These are phyloP conservation scores for Pteronotus mesoamericanus DNA, from an alignment of 2,797 vertebrate species.

Conservation along the genomic window DNA sequence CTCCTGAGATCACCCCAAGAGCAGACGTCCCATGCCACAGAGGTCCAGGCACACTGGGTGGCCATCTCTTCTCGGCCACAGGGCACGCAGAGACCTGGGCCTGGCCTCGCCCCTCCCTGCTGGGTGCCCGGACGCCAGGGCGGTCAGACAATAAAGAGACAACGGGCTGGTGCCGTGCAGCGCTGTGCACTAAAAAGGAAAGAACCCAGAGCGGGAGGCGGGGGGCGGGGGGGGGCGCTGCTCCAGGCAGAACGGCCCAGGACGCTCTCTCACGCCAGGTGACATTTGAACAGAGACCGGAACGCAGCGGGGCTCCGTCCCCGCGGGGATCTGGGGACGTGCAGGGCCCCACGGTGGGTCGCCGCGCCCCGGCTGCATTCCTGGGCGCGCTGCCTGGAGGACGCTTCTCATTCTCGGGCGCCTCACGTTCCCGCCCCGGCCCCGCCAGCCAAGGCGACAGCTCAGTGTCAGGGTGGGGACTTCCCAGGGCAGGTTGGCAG, in stretches of 20 bases:
- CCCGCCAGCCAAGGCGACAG: rapidly evolving
- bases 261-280: rapidly evolving
- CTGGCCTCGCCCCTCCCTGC: neutral
- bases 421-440: too few species aligned
- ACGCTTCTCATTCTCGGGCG: neutral
- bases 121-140: neutral
- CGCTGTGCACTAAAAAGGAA: rapidly evolving
- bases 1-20: neutral
- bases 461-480: neutral
- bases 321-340: rapidly evolving
- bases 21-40: neutral
- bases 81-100: neutral
- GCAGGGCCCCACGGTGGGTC: neutral
- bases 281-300: neutral
- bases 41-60: constrained; percentile 38
- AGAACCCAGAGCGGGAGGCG: rapidly evolving
- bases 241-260: neutral
- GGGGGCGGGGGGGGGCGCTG: neutral
- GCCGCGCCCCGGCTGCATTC: neutral
- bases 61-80: neutral
- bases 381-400: rapidly evolving
- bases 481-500: neutral
- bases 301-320: rapidly evolving
- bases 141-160: rapidly evolving
- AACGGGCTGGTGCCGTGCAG: rapidly evolving